phyloP scores from a whole-genome alignment of 2,888 invertebrate species.

The Eristalinus aeneus region DNA sequence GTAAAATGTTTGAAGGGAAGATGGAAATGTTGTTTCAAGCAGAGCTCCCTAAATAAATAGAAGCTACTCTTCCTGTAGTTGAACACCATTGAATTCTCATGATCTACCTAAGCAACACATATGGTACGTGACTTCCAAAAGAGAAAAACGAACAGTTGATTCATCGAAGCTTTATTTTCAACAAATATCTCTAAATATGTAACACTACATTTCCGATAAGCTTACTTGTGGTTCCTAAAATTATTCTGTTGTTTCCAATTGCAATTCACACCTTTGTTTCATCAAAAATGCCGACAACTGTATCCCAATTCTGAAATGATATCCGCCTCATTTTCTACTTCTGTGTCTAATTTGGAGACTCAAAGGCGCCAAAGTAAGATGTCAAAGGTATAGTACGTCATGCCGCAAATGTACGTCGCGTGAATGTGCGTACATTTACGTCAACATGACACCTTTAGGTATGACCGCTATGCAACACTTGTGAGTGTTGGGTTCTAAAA shows the following conservation, averaged over 20 bases:
- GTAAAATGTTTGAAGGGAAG: too few species aligned
- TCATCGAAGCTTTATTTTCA: too few species aligned
- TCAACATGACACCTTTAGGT: neutral
- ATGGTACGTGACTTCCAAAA: too few species aligned
- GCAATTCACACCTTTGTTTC: neutral
- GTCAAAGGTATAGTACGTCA: neutral
- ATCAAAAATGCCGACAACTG: neutral
- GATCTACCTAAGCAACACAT: too few species aligned
- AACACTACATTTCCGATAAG: neutral
- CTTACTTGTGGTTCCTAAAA: neutral
- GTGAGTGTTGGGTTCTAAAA: neutral
- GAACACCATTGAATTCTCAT: too few species aligned
- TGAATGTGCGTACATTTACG: neutral
- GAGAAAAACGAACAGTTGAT: too few species aligned
- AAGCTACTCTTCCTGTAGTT: too few species aligned
- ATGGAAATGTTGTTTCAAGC: neutral
- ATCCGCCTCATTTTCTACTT: neutral
- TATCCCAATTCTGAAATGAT: neutral
- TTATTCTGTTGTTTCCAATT: neutral
- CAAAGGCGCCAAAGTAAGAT: neutral
- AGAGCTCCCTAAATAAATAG: neutral
- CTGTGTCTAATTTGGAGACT: neutral
- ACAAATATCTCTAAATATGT: too few species aligned
- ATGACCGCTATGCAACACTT: conserved; percentile 4
- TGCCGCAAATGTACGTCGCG: neutral